Conservation (phyloP, 1,140 invertebrate genomes). For the Trigoniulus corallinus region DNA sequence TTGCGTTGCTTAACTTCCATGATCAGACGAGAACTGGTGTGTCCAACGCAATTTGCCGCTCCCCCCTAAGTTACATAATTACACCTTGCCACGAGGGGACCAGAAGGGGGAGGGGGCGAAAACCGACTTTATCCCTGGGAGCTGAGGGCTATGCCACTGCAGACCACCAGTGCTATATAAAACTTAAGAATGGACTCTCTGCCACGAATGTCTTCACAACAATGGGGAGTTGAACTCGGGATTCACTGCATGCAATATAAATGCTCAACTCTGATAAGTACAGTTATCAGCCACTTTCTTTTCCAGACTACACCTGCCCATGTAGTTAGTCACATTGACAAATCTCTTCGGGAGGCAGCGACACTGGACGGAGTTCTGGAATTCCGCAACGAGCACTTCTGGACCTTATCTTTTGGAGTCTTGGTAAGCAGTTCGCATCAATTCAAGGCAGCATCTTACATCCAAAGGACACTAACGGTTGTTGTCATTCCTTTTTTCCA, state of each 20-base stretch:
- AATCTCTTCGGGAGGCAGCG: conserved; percentile 41
- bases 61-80: too few relatives aligned
- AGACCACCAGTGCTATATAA: too few relatives aligned
- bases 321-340: conserved; percentile 39
- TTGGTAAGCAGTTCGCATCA: conserved; percentile 27
- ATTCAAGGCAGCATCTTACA: background rate
- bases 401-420: conserved; percentile 47
- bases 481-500: conserved; percentile 3
- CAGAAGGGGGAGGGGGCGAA: too few relatives aligned
- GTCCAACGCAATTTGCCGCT: too few relatives aligned
- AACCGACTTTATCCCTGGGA: background rate
- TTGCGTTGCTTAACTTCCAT: too few relatives aligned
- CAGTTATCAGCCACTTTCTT: conserved; percentile 2
- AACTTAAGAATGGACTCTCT: too few relatives aligned
- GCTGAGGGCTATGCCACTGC: background rate
- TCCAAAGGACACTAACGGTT: background rate
- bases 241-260: background rate
- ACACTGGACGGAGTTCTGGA: conserved; percentile 51
- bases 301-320: conserved; percentile 39
- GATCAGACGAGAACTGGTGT: too few relatives aligned
- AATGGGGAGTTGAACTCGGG: background rate
- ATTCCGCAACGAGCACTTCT: conserved; percentile 48
- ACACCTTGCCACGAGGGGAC: too few relatives aligned
- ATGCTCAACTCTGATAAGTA: background rate
- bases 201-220: background rate